Percentiles rank a stretch among this genome's conserved stretches.
Evolutionary conservation across 2,888 invertebrate genomes (phyloP).

Genomic region (Ernsta delagoae): DNA sequence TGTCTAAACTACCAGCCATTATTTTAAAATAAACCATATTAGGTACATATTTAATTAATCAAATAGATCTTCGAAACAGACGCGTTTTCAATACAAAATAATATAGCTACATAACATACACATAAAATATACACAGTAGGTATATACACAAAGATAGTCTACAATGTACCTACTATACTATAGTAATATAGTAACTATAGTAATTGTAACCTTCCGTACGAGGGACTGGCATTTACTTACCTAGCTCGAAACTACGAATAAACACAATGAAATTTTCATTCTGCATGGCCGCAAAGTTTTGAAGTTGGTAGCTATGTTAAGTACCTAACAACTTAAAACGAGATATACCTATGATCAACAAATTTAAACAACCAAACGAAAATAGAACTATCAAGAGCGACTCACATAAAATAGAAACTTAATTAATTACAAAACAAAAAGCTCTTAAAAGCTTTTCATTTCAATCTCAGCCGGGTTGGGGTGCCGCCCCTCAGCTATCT

Average conservation of each 20-base stretch:
- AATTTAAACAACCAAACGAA: slow-evolving; percentile 9
- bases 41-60: no score
- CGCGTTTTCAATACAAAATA: no score
- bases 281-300: no score
- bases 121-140: no score
- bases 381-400: slow-evolving; percentile 31
- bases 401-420: slow-evolving; percentile 36
- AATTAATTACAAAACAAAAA: slow-evolving; percentile 82
- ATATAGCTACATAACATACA: no score
- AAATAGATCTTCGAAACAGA: no score
- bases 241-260: neutral
- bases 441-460: slow-evolving; percentile 83
- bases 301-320: no score
- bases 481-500: slow-evolving; percentile 78
- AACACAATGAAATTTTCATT: neutral
- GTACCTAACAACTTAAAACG: no score
- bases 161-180: no score
- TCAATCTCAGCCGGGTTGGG: slow-evolving; percentile 75
- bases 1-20: no score
- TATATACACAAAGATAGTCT: neutral
- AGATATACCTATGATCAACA: neutral
- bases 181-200: no score
- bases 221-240: neutral
- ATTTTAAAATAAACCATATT: no score
- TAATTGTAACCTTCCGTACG: neutral